Base-by-base conservation (phyloP, 2,797 vertebrate genomes). In the Pogonophryne albipinna region DNA sequence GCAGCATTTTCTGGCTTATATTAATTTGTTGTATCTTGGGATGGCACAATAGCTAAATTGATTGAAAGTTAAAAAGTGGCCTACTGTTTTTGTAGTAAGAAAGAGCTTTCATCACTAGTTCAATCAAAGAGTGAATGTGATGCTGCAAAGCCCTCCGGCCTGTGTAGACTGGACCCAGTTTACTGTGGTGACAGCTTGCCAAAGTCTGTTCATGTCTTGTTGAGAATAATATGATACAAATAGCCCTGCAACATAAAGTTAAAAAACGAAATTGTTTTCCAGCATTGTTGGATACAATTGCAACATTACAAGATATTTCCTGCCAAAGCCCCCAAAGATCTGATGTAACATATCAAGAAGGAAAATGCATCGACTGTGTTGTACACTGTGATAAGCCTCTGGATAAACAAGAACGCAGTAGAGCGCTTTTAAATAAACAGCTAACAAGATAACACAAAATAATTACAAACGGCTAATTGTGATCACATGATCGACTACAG, bases 381-480 rank as follows among this genome's bases (percentile, higher is more conserved):
- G 1, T 10, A 8, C 14, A 11, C 10, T 76, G 49, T 23, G 55
- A 41, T 41, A 19, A 12, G 45, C 60, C 16, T 19, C 38, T 12
- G n/a, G 4, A n/a, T 3, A n/a, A 14, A 16, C 31, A 61, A 47
- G 11, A 6, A 34, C 1, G 12, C 42, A 60, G 44, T 15, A 6
- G 10, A 27, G 46, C 23, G 50, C 51, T 56, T 63, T 57, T 3
- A 50, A 64, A 20, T 66, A 60, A 76, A 27, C 9, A 1, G 23
- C 53, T 65, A 50, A 69, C 66, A 41, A 42, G 27, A 68, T 58
- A 63, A 55, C 15, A 44, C 11, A 46, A 31, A 66, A 74, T 47
- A 80, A 82, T 78, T 72, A 74, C 68, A 68, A 71, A 31, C 68
- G 27, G 50, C 51, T 76, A 69, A 87, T 79, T 69, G 56, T 34